Evolutionary conservation across 2,113 vertebrate genomes (phyloP).

Genomic region (Hemiscyllium ocellatum): DNA sequence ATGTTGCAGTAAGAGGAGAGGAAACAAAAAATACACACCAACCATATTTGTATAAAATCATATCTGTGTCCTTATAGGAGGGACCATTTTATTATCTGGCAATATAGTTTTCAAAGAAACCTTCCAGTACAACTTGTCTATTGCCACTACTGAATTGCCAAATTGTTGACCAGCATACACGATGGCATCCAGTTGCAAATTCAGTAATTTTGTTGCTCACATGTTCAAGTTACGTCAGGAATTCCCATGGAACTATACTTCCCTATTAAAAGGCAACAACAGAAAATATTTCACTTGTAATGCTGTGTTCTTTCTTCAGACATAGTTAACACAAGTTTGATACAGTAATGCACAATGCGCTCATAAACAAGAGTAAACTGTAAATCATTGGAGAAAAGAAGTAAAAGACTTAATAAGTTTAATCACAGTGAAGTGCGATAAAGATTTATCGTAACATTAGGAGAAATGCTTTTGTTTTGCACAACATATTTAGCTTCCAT

Average conservation of each 20-base stretch:
- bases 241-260: conserved; percentile 8
- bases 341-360: background rate
- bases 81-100: conserved; percentile 18
- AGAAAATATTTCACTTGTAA: background rate
- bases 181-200: conserved; percentile 45
- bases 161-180: conserved; percentile 59
- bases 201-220: background rate
- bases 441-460: conserved; percentile 18
- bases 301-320: background rate
- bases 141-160: conserved; percentile 16
- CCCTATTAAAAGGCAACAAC: background rate
- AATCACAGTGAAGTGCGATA: conserved; percentile 8
- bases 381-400: background rate
- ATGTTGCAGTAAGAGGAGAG: background rate
- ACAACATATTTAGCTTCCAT: conserved; percentile 13
- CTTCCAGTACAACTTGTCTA: conserved; percentile 7
- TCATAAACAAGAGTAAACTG: background rate
- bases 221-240: conserved; percentile 10
- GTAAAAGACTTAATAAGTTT: background rate
- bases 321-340: conserved; percentile 18
- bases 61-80: background rate
- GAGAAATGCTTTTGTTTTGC: conserved; percentile 19
- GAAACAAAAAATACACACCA: background rate
- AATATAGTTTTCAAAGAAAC: background rate
- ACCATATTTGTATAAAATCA: conserved; percentile 6